Evolutionary conservation across 2,113 vertebrate genomes (phyloP).

Genomic region (Galeopterus variegatus): DNA sequence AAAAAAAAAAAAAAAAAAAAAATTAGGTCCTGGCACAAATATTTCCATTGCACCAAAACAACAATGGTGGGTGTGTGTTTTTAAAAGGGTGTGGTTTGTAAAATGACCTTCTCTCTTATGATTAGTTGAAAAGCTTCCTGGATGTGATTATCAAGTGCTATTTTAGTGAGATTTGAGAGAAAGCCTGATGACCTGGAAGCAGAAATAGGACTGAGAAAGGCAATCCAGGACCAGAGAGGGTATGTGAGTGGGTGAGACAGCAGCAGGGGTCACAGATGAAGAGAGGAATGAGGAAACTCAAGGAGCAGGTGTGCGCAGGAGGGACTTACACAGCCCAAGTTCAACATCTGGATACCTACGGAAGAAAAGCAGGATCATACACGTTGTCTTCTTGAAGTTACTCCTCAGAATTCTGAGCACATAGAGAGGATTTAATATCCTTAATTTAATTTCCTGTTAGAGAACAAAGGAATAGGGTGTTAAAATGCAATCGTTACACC

Average conservation of each 20-base stretch:
- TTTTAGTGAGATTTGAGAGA: constrained; percentile 44
- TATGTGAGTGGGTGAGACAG: not conserved
- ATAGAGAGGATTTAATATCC: constrained; percentile 25
- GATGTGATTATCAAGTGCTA: not conserved
- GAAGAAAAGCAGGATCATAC: not conserved
- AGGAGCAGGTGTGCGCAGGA: not conserved
- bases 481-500: not conserved
- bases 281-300: not conserved
- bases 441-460: constrained; percentile 37
- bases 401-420: constrained; percentile 13
- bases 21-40: not conserved
- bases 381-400: not conserved
- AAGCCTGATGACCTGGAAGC: not conserved
- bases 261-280: not conserved
- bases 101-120: not conserved
- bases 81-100: not conserved
- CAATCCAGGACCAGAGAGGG: not conserved
- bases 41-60: not conserved
- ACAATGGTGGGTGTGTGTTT: not conserved
- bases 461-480: not conserved
- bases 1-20: constrained; percentile 17
- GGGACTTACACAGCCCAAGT: not conserved
- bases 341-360: not conserved
- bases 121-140: not conserved
- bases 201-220: not conserved